A percentile compares a stretch with the other conserved stretches of the same genome.
Evolutionary conservation across 92 coral and sea anemone genomes (phyloP).

Genomic region (Paragorgia papillata): DNA sequence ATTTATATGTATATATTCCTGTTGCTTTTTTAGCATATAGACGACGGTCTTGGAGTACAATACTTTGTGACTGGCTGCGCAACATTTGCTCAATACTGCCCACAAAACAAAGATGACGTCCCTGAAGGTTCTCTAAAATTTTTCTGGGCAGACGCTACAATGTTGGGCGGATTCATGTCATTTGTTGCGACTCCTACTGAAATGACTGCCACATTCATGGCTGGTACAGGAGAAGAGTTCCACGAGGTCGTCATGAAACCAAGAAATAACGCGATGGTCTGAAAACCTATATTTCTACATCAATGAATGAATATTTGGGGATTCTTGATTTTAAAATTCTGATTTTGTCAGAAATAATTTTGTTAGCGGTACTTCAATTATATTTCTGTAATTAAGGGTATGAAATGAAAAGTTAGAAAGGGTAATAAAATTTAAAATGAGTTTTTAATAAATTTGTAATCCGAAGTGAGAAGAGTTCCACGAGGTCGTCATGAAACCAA

Average conservation of each 20-base stretch:
- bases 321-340: no score
- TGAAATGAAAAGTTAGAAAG: no score
- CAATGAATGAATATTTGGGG: no score
- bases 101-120: conserved; percentile 50
- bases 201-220: conserved; percentile 16
- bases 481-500: background rate
- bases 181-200: conserved; percentile 55
- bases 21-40: conserved; percentile 58
- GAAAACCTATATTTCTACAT: background rate
- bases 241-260: background rate
- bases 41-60: conserved; percentile 64
- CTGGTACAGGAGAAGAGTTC: conserved; percentile 1
- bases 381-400: no score
- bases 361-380: no score
- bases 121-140: conserved; percentile 73
- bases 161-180: conserved; percentile 80
- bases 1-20: background rate
- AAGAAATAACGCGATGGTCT: background rate
- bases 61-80: conserved; percentile 85
- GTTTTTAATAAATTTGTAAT: no score
- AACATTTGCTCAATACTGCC: conserved; percentile 1
- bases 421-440: no score
- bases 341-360: no score
- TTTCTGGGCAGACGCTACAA: conserved; percentile 79
- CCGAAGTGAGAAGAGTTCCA: conserved; percentile 2